Percentiles rank a stretch among this genome's conserved stretches.
phyloP scores from a whole-genome alignment of 2,113 vertebrate genomes.

The Spermophilus dauricus region DNA sequence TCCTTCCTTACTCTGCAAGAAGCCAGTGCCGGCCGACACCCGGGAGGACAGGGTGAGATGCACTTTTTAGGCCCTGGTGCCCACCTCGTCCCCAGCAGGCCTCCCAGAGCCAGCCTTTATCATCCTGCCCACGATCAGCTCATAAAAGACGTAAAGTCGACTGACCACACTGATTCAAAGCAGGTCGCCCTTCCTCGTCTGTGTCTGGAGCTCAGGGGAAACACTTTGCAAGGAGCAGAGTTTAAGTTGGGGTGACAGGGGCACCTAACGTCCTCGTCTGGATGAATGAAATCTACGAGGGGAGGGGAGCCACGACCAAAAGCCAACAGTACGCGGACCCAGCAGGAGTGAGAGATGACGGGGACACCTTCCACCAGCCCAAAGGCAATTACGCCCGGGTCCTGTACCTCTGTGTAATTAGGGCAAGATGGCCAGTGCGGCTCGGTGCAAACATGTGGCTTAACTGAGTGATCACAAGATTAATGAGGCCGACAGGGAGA shows the following conservation, averaged over 20 bases:
- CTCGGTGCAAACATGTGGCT: neutral
- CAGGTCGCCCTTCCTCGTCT: neutral
- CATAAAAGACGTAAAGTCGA: neutral
- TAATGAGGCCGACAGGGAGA: conserved; percentile 3
- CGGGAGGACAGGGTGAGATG: too few relatives aligned
- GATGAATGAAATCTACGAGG: neutral
- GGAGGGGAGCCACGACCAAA: neutral
- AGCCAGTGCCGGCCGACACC: too few relatives aligned
- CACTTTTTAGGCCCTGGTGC: neutral
- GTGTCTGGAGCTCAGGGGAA: neutral
- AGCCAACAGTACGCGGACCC: fast-evolving
- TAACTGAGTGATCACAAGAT: neutral
- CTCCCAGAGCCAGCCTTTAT: fast-evolving
- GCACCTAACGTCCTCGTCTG: fast-evolving
- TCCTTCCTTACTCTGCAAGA: neutral
- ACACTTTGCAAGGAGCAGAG: fast-evolving
- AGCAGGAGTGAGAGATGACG: neutral
- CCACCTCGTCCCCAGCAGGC: fast-evolving
- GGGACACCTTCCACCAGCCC: neutral
- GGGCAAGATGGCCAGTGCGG: neutral
- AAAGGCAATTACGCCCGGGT: neutral
- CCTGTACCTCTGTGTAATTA: neutral
- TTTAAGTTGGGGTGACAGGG: neutral
- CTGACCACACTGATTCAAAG: fast-evolving
- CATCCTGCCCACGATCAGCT: neutral